Evolutionary conservation across 2,797 vertebrate genomes (phyloP).

Genomic region (Anguilla anguilla): DNA sequence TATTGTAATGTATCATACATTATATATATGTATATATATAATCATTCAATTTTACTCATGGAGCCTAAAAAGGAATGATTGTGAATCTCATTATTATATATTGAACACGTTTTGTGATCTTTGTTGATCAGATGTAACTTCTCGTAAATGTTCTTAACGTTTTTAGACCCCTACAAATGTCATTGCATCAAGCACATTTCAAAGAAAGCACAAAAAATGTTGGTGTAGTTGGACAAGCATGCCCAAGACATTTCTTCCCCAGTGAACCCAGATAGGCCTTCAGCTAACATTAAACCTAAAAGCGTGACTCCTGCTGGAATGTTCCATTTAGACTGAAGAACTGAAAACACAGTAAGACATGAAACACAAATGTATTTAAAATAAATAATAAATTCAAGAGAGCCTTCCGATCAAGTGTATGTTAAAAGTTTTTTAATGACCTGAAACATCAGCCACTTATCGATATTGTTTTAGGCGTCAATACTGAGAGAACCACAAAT

Average conservation of each 20-base stretch:
- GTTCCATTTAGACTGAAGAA: neutral
- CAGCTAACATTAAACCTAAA: neutral
- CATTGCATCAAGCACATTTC: neutral
- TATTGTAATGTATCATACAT: no score
- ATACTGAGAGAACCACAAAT: neutral
- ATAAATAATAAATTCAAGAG: neutral
- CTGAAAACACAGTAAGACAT: neutral
- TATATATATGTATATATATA: no score
- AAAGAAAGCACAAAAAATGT: neutral
- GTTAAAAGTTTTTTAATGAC: neutral
- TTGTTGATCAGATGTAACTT: neutral
- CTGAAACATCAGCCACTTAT: neutral
- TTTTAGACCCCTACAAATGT: neutral
- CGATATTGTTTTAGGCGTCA: neutral
- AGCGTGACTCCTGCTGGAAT: neutral
- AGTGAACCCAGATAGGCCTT: neutral
- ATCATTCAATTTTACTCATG: no score
- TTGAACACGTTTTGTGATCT: neutral
- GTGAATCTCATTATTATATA: neutral
- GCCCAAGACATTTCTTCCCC: neutral
- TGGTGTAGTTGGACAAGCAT: neutral
- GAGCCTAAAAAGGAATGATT: neutral
- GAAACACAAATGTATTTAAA: neutral
- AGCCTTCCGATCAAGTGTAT: neutral
- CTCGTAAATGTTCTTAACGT: neutral